These are phyloP conservation scores for Tylochromis polylepis DNA, from an alignment of 2,113 vertebrate genomes.

Conservation along the genomic window DNA sequence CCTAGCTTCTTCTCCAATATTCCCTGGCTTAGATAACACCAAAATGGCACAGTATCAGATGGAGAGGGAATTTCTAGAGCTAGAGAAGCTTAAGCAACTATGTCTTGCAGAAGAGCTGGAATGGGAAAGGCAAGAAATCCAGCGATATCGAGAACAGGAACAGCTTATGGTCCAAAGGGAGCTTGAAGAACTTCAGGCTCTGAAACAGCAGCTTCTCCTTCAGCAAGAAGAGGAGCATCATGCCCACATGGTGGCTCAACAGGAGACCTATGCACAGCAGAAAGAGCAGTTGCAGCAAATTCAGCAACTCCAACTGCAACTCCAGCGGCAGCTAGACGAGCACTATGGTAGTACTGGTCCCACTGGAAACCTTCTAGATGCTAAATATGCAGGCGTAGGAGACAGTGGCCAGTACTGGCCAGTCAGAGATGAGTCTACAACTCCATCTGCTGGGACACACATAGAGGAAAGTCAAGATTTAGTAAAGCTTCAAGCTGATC, in stretches of 20 bases:
- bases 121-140: constrained; percentile 97
- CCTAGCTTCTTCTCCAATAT: constrained; percentile 79
- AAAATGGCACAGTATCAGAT: constrained; percentile 92
- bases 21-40: constrained; percentile 82
- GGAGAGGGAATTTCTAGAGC: constrained; percentile 91
- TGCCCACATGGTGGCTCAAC: constrained; percentile 93
- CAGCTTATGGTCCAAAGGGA: constrained; percentile 96
- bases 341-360: constrained; percentile 71
- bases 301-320: constrained; percentile 92
- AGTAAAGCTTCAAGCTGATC: constrained; percentile 80
- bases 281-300: constrained; percentile 94
- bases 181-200: constrained; percentile 91
- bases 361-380: constrained; percentile 83
- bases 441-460: constrained; percentile 65
- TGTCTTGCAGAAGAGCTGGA: constrained; percentile 95
- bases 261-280: constrained; percentile 92
- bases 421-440: constrained; percentile 79
- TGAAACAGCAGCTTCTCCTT: constrained; percentile 93
- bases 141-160: constrained; percentile 95
- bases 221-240: constrained; percentile 96
- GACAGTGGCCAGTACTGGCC: constrained; percentile 90
- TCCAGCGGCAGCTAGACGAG: constrained; percentile 92
- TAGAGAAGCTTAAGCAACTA: constrained; percentile 95
- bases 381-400: constrained; percentile 80
- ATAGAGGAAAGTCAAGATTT: constrained; percentile 79